phyloP scores from a whole-genome alignment of 2,888 invertebrate genomes.

The Scaeva pyrastri region DNA sequence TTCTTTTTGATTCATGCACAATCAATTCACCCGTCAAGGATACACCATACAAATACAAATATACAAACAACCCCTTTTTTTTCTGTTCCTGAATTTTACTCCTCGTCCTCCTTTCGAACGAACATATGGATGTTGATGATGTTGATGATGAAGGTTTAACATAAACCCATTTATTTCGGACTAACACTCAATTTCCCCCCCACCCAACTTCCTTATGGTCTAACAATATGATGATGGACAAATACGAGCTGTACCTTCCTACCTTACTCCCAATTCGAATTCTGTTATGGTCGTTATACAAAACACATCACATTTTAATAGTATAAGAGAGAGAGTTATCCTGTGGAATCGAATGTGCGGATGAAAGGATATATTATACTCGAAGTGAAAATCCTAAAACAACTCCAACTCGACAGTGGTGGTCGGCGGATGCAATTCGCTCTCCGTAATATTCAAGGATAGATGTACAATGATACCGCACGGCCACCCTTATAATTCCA shows the following conservation, averaged over 20 bases:
- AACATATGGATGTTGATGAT: conserved; percentile 46
- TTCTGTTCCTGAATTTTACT: conserved; percentile 23
- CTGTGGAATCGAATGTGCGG: conserved; percentile 39
- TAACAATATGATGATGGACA: conserved; percentile 23
- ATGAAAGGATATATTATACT: conserved; percentile 51
- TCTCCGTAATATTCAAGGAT: conserved; percentile 57
- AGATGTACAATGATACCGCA: not conserved
- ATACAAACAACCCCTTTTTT: conserved; percentile 42
- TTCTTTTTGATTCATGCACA: conserved; percentile 39
- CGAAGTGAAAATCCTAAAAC: conserved; percentile 72
- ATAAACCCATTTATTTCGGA: conserved; percentile 82
- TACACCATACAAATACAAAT: conserved; percentile 18
- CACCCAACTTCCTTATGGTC: conserved; percentile 14
- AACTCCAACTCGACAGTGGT: conserved; percentile 21
- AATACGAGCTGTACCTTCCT: too few relatives aligned
- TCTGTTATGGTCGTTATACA: not conserved
- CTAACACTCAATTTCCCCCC: conserved; percentile 79
- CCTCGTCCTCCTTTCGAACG: conserved; percentile 23
- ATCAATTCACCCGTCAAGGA: conserved; percentile 39
- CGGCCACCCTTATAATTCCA: conserved; percentile 54
- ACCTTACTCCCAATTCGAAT: conserved; percentile 8
- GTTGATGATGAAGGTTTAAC: conserved; percentile 59
- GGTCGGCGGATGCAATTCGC: conserved; percentile 69
- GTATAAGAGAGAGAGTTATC: conserved; percentile 2
- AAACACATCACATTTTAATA: conserved; percentile 36